Percentiles rank a stretch among this genome's conserved stretches.
phyloP scores from a whole-genome alignment of 2,888 invertebrate genomes.

The Calameuta pallipes region DNA sequence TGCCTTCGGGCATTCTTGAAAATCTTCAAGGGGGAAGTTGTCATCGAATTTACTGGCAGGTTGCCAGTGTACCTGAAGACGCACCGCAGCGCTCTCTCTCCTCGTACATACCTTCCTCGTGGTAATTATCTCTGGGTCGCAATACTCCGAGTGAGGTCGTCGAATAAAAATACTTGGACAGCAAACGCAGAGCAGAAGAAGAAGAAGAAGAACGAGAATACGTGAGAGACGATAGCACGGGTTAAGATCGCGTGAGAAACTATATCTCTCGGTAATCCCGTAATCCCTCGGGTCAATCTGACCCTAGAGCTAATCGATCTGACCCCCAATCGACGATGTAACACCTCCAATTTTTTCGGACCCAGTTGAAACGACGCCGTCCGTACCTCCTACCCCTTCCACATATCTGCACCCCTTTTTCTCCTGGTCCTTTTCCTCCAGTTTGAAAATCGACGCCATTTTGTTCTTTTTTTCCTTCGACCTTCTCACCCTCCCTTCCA shows the following conservation, averaged over 20 bases:
- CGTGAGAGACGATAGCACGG: slow-evolving; percentile 11
- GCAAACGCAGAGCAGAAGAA: background rate
- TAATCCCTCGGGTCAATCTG: slow-evolving; percentile 26
- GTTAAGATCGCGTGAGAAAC: slow-evolving; percentile 46
- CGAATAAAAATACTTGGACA: background rate
- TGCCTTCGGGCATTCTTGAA: background rate
- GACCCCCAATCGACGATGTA: slow-evolving; percentile 2
- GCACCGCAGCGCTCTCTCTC: background rate
- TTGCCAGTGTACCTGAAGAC: background rate
- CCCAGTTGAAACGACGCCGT: background rate
- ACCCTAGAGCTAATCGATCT: background rate
- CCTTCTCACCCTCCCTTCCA: background rate
- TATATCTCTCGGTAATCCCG: slow-evolving; percentile 24
- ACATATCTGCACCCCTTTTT: background rate
- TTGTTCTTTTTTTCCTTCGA: background rate
- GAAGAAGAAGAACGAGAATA: slow-evolving; percentile 6
- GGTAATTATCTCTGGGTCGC: background rate
- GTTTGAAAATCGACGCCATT: background rate
- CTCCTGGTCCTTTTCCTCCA: background rate
- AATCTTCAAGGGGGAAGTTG: background rate
- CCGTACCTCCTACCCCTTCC: background rate
- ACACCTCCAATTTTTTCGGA: background rate
- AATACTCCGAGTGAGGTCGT: background rate
- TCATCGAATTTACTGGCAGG: background rate
- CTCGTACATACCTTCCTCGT: background rate